Conservation (phyloP, 2,888 invertebrate species). For the Morpho deidamia region DNA sequence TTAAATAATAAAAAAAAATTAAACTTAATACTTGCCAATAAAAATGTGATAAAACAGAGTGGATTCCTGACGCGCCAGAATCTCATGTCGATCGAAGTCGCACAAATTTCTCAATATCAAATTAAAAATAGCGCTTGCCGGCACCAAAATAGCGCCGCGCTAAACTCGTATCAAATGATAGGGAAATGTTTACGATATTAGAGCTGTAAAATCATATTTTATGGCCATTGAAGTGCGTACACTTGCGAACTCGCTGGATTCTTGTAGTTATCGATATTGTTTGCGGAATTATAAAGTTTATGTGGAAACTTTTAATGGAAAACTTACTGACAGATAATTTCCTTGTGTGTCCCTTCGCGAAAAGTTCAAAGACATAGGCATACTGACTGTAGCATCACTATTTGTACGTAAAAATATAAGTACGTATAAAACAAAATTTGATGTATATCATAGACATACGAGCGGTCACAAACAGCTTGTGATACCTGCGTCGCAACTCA, state of each 20-base stretch:
- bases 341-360: too few species aligned
- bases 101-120: conserved; percentile 23
- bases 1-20: conserved; percentile 7
- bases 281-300: too few species aligned
- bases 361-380: too few species aligned
- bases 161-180: conserved; percentile 31
- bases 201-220: conserved; percentile 46
- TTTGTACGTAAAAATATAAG: too few species aligned
- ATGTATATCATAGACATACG: too few species aligned
- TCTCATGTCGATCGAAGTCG: conserved; percentile 18
- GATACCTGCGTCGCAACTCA: too few species aligned
- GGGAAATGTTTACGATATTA: conserved; percentile 43
- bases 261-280: background rate
- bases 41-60: conserved; percentile 32
- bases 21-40: conserved; percentile 40
- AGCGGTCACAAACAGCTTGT: too few species aligned
- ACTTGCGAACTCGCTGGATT: background rate
- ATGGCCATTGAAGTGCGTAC: conserved; percentile 37
- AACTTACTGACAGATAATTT: too few species aligned
- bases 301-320: too few species aligned
- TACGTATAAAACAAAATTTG: too few species aligned
- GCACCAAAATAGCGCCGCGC: conserved; percentile 36
- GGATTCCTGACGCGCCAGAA: conserved; percentile 27
- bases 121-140: conserved; percentile 23
- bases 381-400: too few species aligned